Conservation (phyloP, 2,797 vertebrate genomes). For the Darevskia nairensis region DNA sequence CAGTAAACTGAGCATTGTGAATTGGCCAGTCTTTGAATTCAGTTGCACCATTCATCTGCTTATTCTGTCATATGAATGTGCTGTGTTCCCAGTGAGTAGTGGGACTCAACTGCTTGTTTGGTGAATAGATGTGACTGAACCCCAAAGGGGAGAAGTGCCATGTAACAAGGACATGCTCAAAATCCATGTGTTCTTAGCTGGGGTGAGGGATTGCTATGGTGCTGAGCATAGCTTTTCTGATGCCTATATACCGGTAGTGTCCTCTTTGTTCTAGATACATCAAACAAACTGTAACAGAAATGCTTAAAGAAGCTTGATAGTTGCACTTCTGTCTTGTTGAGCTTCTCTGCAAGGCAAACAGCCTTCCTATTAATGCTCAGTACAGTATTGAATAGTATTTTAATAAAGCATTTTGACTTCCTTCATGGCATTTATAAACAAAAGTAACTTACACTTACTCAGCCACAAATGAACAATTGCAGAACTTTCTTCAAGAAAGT, state of each 20-base stretch:
- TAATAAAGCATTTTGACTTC: neutral
- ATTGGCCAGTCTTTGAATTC: conserved; percentile 14
- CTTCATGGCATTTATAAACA: neutral
- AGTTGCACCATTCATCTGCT: conserved; percentile 22
- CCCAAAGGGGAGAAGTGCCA: too few species aligned
- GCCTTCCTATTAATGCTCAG: neutral
- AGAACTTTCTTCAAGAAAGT: neutral
- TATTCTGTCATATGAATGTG: conserved; percentile 20
- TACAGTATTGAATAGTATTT: neutral
- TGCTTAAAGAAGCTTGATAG: neutral
- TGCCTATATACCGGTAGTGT: neutral
- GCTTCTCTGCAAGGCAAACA: neutral
- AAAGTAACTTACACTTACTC: neutral
- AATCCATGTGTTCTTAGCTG: too few species aligned
- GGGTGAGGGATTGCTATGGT: too few species aligned
- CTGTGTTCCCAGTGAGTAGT: conserved; percentile 20
- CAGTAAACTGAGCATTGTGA: conserved; percentile 17
- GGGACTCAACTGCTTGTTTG: too few species aligned
- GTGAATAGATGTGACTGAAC: too few species aligned
- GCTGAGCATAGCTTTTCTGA: neutral
- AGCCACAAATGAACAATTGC: neutral
- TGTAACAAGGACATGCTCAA: too few species aligned
- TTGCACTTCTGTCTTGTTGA: conserved; percentile 12
- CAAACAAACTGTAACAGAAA: neutral
- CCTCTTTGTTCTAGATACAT: conserved; percentile 5